Base-by-base conservation (phyloP, 1,140 invertebrate genomes). In the Saxidomus purpurata region DNA sequence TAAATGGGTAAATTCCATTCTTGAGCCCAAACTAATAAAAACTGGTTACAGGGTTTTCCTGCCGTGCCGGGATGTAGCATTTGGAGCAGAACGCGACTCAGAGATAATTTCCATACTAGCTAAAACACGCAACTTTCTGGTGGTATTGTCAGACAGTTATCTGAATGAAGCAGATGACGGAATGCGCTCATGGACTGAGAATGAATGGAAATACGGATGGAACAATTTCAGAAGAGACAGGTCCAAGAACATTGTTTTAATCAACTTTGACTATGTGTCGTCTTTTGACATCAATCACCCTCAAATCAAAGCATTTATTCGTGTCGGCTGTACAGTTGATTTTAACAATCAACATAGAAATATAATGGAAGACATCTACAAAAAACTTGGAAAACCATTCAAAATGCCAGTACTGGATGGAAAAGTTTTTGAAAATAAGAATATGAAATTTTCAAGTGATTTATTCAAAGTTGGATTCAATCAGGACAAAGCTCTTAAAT, bases 171-270 rank as follows among this genome's bases (percentile, higher is more conserved):
- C 1, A 22, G 63, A 85, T 17, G 31, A 36, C 0, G 67, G 25
- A 17, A 31, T 28, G n/a, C 22, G 82, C 8, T 49, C 82, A 40
- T 85, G 82, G 82, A 49, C 82, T 19, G 82, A 85, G 28, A 85
- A 71, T 59, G 52, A 59, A 71, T 84, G 81, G 81, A 84, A 84
- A 71, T 84, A 69, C 28, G 81, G 52, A n/a, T 84, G 81, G 81
- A n/a, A 47, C 36, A 38, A 43, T n/a, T 84, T 84, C 38, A 69
- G 25, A 71, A 0, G 1, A 36, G 34, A 40, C 40, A 36, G 36
- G 19, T 36, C 2, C 8, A 84, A 84, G 34, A 84, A 63, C 22
- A 63, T 84, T 84, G 59, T 84, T 19, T 11, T 84, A n/a, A 15
- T 84, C 0, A 84, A 84, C 40, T 84, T 52, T 43, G 81, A 84